Evolutionary conservation across 2,797 vertebrate species (phyloP).

Genomic region (Tragelaphus eurycerus): DNA sequence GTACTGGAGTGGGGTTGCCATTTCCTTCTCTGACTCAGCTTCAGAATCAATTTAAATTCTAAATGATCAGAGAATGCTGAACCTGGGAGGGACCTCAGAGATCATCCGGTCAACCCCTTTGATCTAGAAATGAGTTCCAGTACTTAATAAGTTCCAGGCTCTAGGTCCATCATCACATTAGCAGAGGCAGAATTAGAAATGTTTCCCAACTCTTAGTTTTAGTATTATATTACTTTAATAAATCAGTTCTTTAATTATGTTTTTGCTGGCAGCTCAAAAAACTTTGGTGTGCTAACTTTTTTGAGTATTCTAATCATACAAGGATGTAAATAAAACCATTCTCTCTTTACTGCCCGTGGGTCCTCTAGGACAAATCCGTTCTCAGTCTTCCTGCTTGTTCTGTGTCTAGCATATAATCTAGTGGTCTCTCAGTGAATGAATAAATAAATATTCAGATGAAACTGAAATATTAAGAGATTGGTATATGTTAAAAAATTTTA

Average conservation of each 20-base stretch:
- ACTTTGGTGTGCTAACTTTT: background rate
- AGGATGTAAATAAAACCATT: background rate
- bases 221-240: background rate
- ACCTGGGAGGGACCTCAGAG: background rate
- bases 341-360: background rate
- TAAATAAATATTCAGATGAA: background rate
- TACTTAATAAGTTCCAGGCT: background rate
- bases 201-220: background rate
- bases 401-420: background rate
- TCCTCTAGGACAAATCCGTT: background rate
- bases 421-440: background rate
- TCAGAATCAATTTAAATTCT: background rate
- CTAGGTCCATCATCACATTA: background rate
- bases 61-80: background rate
- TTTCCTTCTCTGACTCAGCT: background rate
- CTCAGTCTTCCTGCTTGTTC: background rate
- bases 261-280: background rate
- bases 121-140: background rate
- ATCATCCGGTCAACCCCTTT: background rate
- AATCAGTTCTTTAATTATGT: background rate
- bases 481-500: background rate
- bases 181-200: background rate
- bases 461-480: background rate
- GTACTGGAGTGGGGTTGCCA: background rate
- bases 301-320: background rate